Base-by-base conservation (phyloP, 2,888 invertebrate species). In the Agrenia bidenticulata region DNA sequence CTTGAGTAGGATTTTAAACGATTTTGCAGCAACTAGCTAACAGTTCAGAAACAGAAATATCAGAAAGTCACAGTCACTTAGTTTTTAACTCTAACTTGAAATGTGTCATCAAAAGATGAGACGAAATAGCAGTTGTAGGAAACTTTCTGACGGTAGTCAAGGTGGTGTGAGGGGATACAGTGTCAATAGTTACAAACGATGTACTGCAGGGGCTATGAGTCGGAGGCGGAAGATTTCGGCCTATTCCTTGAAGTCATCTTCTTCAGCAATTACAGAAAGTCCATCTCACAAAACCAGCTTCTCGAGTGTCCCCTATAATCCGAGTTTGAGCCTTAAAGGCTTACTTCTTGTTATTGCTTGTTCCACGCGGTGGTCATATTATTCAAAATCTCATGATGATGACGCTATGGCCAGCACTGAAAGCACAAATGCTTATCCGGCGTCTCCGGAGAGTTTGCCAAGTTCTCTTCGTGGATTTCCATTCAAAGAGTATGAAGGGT, bases 181-280 rank as follows among this genome's bases (percentile, higher is more conserved):
- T 57, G 41, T 41, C 4, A 57, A 41, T 4, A 21, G 57, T 2
- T 57, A 57, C 32, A 26, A 32, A 55, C 21, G 32, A 17, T 55
- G 32, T 55, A 7, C 17, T 21, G 41, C 41, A 5, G 42, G 39
- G 19, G 19, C 4, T 13, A 32, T n/a, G 2, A 19, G 55, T 13
- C n/a, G 57, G 21, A 39, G 57, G 37, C 21, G 55, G 42, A 57
- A 57, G 32, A 23, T 15, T 39, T 57, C 57, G 4, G 55, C 55
- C 2, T 9, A 23, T 55, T 57, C 57, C 57, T 39, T 57, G 42
- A 39, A 21, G 41, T 15, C 32, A 13, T 41, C 39, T 13, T 13
- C 17, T 19, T 57, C 57, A 23, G 2, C 23, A 5, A 24, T 15
- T 5, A 23, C 23, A 7, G 24, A 4, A 23, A 51, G 2, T 5